These are phyloP conservation scores for Scaptomyza flava DNA, from an alignment of 2,888 invertebrate genomes.

Conservation along the genomic window DNA sequence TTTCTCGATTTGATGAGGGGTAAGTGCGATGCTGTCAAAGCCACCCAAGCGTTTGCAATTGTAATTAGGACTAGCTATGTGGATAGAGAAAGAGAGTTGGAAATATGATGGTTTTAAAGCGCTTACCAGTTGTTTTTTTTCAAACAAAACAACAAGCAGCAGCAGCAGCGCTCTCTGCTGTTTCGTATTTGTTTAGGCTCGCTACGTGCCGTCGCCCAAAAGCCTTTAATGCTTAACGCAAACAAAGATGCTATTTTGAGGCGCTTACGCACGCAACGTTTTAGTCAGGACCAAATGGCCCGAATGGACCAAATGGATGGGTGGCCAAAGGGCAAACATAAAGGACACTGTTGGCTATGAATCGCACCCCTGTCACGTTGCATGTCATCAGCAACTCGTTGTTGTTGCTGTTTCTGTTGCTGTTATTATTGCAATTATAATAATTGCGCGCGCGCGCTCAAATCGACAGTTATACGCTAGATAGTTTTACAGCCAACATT, in stretches of 20 bases:
- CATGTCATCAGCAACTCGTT: slow-evolving; percentile 58
- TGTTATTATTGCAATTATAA: slow-evolving; percentile 76
- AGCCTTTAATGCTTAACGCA: slow-evolving; percentile 74
- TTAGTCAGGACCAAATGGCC: slow-evolving; percentile 3
- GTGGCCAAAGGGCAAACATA: slow-evolving; percentile 17
- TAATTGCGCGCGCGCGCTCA: slow-evolving; percentile 71
- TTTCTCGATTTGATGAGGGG: slow-evolving; percentile 27
- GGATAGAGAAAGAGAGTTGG: not conserved
- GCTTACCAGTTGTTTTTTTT: slow-evolving; percentile 26
- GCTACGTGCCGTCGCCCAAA: slow-evolving; percentile 59
- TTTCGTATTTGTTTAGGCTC: slow-evolving; percentile 69
- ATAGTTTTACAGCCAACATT: slow-evolving; percentile 36
- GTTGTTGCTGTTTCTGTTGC: slow-evolving; percentile 27
- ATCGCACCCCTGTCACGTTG: slow-evolving; percentile 49
- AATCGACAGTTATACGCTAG: slow-evolving; percentile 70
- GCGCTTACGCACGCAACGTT: slow-evolving; percentile 67
- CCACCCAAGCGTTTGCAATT: slow-evolving; percentile 63
- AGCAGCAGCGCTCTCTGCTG: slow-evolving; percentile 1
- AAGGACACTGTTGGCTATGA: slow-evolving; percentile 18
- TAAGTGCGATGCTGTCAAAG: slow-evolving; percentile 53
- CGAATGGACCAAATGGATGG: not conserved
- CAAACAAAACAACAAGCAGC: not conserved
- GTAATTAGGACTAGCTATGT: slow-evolving; percentile 56
- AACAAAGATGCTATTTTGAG: slow-evolving; percentile 73
- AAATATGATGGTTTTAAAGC: slow-evolving; percentile 43